phyloP scores from a whole-genome alignment of 1,140 invertebrate genomes.

The Drosophila watanabei region DNA sequence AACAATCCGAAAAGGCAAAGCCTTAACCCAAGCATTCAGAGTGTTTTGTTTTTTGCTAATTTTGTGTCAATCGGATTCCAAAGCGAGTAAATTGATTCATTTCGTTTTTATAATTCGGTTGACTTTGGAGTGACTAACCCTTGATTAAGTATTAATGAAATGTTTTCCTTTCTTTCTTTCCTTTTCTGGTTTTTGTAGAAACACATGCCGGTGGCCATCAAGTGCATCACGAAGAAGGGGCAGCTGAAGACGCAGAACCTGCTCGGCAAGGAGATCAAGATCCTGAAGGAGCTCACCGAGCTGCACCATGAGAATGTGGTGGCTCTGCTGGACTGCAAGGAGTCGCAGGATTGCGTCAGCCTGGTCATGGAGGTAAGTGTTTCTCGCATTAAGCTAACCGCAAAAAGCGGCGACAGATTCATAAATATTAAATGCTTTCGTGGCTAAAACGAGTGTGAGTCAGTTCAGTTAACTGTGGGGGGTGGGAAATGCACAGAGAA shows the following conservation, averaged over 20 bases:
- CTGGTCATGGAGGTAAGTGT: constrained; percentile 96
- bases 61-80: constrained; percentile 34
- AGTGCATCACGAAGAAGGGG: constrained; percentile 99
- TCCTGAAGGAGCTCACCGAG: constrained; percentile 98
- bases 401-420: constrained; percentile 11
- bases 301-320: constrained; percentile 99
- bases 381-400: constrained; percentile 15
- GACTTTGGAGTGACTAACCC: constrained; percentile 53
- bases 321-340: constrained; percentile 98
- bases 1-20: constrained; percentile 8
- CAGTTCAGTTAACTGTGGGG: constrained; percentile 24
- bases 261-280: constrained; percentile 99
- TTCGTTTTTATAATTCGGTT: constrained; percentile 34
- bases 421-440: constrained; percentile 52
- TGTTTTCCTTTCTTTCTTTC: constrained; percentile 33
- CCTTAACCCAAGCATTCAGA: constrained; percentile 10
- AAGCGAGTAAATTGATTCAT: constrained; percentile 33
- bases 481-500: constrained; percentile 26
- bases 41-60: constrained; percentile 28
- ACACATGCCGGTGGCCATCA: constrained; percentile 96
- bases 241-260: constrained; percentile 98
- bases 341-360: constrained; percentile 96
- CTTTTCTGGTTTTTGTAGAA: constrained; percentile 89
- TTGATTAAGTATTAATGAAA: constrained; percentile 56
- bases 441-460: constrained; percentile 57